Base-by-base conservation (phyloP, 2,797 vertebrate genomes). In the Mormyrus proboscirostris region DNA sequence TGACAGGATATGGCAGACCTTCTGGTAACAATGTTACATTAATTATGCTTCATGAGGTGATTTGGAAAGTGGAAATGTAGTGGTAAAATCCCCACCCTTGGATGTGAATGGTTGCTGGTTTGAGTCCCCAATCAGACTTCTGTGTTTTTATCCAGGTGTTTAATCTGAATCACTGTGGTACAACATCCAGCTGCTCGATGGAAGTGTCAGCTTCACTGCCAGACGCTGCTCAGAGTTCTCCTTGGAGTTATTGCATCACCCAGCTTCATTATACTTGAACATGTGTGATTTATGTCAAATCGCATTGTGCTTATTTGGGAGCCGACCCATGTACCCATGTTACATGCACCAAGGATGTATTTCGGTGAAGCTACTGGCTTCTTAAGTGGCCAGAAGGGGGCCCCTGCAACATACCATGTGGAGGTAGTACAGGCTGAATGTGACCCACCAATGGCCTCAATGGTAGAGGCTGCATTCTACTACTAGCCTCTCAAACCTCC, bases 401-500 rank as follows among this genome's bases (percentile, higher is more conserved):
- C 3, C 59, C 22, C 8, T 19, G 79, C 8, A 44, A 22, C 38
- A 22, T 44, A 83, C n/a, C 44, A 83, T n/a, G 16, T 89, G 88
- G 90, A 92, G 89, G 90, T 91, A 89, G 88, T 65, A 90, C 88
- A 65, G 44, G 57, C 22, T 89, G 19, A 89, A 62, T 89, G 85
- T 90, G 89, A 91, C 89, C 88, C 86, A 87, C 88, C 25, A 12
- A 29, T 5, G 29, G 65, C 29, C 90, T 79, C 73, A 69, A 57
- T 79, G 55, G 88, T 90, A 90, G 16, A 90, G 16, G 51, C 55
- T 38, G 12, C 47, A 16, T 59, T 87, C 84, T 87, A 38, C 84
- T 55, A 47, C 89, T 79, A 87, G 83, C 51, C 84, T 89, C 85
- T 89, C 83, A 87, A 90, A 91, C 91, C 87, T 89, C 92, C 90